These are phyloP conservation scores for Toxotes jaculatrix DNA, from an alignment of 2,113 vertebrate species.

Conservation along the genomic window DNA sequence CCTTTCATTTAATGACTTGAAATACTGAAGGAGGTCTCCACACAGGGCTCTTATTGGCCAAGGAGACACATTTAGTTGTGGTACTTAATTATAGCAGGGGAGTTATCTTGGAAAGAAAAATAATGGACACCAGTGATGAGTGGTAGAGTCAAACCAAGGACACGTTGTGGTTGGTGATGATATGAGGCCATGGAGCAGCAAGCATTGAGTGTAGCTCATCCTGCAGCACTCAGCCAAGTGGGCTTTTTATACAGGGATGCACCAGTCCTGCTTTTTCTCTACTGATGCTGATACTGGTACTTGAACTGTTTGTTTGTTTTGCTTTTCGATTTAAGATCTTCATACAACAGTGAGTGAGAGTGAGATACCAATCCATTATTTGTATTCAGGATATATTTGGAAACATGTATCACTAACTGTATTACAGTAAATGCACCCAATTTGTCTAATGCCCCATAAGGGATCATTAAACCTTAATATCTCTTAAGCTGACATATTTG, in stretches of 20 bases:
- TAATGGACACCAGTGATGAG: conserved; percentile 55
- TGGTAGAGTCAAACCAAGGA: conserved; percentile 69
- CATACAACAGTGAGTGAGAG: not conserved
- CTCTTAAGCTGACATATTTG: not conserved
- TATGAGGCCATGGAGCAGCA: conserved; percentile 26
- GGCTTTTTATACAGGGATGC: not conserved
- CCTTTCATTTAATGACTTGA: conserved; percentile 33
- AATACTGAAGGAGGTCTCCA: conserved; percentile 30
- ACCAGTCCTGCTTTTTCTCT: not conserved
- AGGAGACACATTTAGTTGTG: conserved; percentile 33
- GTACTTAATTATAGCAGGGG: conserved; percentile 52
- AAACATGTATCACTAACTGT: not conserved
- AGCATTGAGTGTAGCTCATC: conserved; percentile 16
- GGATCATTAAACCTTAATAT: conserved; percentile 7
- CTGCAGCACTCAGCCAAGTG: conserved; percentile 13
- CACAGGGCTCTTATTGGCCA: conserved; percentile 2
- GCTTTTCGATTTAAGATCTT: not conserved
- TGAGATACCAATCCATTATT: not conserved
- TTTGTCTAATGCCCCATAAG: not conserved
- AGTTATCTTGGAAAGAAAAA: conserved; percentile 50
- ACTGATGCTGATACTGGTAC: not conserved
- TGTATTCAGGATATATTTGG: not conserved
- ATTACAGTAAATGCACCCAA: conserved; percentile 3
- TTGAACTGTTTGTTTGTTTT: not conserved
- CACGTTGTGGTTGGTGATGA: conserved; percentile 36